Conservation (phyloP, 2,888 invertebrate species). For the Cerastis rubricosa region DNA sequence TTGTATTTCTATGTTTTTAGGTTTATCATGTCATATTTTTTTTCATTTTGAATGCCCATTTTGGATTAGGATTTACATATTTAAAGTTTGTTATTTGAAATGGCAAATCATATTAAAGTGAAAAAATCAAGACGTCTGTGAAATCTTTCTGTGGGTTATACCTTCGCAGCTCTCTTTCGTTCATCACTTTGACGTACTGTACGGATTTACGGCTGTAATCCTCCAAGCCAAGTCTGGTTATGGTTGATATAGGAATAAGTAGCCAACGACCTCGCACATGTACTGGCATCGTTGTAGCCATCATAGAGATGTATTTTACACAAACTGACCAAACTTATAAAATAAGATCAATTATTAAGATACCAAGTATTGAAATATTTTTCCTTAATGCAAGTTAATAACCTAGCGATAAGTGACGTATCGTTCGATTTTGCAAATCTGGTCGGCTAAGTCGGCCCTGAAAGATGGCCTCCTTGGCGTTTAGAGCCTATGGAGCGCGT, state of each 20-base stretch:
- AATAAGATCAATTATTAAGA: not conserved
- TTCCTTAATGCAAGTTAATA: not conserved
- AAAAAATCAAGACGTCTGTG: too few species aligned
- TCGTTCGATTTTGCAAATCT: constrained; percentile 3
- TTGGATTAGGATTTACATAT: too few species aligned
- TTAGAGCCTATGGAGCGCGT: not conserved
- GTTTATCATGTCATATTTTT: too few species aligned
- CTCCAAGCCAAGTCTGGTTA: constrained; percentile 13
- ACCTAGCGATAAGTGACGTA: constrained; percentile 9
- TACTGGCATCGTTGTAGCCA: not conserved
- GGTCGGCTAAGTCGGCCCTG: constrained; percentile 7
- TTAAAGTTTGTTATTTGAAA: too few species aligned
- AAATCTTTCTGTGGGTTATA: not conserved
- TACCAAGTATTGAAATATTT: not conserved
- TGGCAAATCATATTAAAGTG: too few species aligned
- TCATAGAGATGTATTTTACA: not conserved
- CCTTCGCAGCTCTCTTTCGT: constrained; percentile 28
- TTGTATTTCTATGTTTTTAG: too few species aligned
- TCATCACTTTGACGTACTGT: not conserved
- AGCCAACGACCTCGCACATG: not conserved
- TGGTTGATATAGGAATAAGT: not conserved
- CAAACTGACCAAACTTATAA: not conserved
- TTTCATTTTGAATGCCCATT: too few species aligned
- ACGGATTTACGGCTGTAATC: constrained; percentile 4
- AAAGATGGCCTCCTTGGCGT: not conserved